Base-by-base conservation (phyloP, 2,888 invertebrate species). In the Volucella inflata region DNA sequence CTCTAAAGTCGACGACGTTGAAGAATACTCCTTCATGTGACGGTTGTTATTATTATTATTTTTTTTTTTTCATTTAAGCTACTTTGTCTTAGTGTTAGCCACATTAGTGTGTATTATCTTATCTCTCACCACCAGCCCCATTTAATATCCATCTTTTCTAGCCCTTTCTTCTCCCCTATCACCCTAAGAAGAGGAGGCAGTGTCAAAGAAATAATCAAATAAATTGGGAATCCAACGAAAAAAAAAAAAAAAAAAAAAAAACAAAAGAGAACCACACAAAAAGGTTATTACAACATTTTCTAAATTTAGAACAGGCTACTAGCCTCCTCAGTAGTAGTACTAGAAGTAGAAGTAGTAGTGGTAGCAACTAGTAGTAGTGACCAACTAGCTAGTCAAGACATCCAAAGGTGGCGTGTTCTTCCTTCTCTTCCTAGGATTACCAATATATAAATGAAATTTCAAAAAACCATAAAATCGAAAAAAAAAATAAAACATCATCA, bases 241-340 rank as follows among this genome's bases (percentile, higher is more conserved):
- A 21, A 21, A 21, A 21, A 67, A 72, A 38, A 55, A 79, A 75
- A 12, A 3, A 72, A 71, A 71, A 57, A 44, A 12, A 3, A 72
- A 71, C 65, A 57, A 44, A 67, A 67, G 38, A 55, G 17, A 67
- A 78, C 50, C 67, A 55, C 62, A 72, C 72, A 68, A 78, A 80
- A 82, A 74, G 62, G 74, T 78, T 83, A 74, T 83, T 83, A 83
- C 78, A 83, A 65, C 83, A 83, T 78, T 78, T 42, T 48, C 78
- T 83, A 83, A 70, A 78, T 74, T 74, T 83, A 83, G 83, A 30
- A 78, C 44, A 12, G 50, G 36, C 59, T 68, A 68, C 62, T 55
- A 65, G 17, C 59, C 51, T 4, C 3, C 48, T 30, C 36, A 12
- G 55, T n/a, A 9, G 65, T 65, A 48, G 65, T 70, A 21, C 44